These are phyloP conservation scores for Sinosuthora webbiana DNA, from an alignment of 2,113 vertebrate species.

Conservation along the genomic window DNA sequence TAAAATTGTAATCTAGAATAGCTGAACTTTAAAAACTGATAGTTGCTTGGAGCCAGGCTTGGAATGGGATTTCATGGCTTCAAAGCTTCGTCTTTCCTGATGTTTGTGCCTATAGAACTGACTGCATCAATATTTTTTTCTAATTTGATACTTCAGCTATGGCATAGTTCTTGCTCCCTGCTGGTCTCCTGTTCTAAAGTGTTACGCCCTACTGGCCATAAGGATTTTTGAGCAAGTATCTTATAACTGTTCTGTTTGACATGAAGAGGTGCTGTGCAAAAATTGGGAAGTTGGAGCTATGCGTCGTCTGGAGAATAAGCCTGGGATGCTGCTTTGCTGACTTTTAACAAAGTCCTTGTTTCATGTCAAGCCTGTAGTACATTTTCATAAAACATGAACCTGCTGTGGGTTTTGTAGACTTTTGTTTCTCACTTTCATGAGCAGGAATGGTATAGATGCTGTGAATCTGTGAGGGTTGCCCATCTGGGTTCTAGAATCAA, in stretches of 20 bases:
- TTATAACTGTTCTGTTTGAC: neutral
- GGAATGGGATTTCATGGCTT: conserved; percentile 24
- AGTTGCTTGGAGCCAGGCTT: conserved; percentile 28
- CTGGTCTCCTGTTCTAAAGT: neutral
- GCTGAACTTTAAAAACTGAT: conserved; percentile 2
- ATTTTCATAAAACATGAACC: neutral
- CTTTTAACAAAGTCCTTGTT: neutral
- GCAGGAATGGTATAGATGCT: neutral
- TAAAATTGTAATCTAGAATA: neutral
- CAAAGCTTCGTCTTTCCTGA: conserved; percentile 23
- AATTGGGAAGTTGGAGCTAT: neutral
- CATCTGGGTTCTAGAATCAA: neutral
- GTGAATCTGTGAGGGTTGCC: neutral
- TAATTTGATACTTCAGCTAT: neutral
- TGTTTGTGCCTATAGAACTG: conserved; percentile 5
- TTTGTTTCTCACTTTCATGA: neutral
- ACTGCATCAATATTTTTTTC: conserved; percentile 4
- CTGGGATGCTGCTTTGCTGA: neutral
- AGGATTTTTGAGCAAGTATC: neutral
- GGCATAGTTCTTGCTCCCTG: neutral
- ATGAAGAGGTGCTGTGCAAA: neutral
- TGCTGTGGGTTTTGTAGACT: neutral
- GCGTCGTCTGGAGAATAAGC: neutral
- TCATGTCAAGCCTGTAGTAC: neutral
- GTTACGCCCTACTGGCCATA: neutral